phyloP scores from a whole-genome alignment of 2,797 vertebrate species.

The Danionella dracula region DNA sequence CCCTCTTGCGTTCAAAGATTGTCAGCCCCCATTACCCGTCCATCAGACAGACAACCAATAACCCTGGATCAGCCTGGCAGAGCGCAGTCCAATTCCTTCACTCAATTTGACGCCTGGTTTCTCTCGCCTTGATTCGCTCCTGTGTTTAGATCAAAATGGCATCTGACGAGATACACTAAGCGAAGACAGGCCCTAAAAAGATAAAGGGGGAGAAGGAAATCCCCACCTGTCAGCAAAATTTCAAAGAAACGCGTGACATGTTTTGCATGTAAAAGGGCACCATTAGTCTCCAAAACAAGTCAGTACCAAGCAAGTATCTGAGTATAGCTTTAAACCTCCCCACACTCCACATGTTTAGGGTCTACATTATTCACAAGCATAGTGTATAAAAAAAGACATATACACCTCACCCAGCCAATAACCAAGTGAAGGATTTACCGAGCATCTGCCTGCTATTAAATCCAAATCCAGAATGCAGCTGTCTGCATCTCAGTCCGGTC shows the following conservation, averaged over 20 bases:
- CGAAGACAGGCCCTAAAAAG: background rate
- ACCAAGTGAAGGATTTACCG: conserved; percentile 11
- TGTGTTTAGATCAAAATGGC: conserved; percentile 29
- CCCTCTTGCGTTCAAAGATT: conserved; percentile 36
- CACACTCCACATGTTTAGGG: background rate
- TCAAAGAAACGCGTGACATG: background rate
- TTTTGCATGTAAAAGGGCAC: background rate
- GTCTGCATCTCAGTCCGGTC: conserved; percentile 54
- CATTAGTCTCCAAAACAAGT: background rate
- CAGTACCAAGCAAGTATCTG: background rate
- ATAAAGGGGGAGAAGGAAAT: background rate
- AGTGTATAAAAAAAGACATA: conserved; percentile 2
- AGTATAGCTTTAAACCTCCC: conserved; percentile 8
- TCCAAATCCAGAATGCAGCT: conserved; percentile 68
- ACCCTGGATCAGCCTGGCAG: conserved; percentile 46
- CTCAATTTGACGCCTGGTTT: conserved; percentile 58
- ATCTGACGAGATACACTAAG: background rate
- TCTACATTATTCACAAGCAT: conserved; percentile 10
- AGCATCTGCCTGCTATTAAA: conserved; percentile 70
- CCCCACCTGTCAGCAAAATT: conserved; percentile 4
- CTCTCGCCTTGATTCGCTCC: conserved; percentile 24
- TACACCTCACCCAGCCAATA: conserved; percentile 34
- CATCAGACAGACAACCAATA: conserved; percentile 38
- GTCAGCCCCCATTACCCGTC: conserved; percentile 49
- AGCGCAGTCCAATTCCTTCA: conserved; percentile 42